A percentile compares a stretch with the other conserved stretches of the same genome.
phyloP scores from a whole-genome alignment of 2,113 vertebrate genomes.

The Toxostoma redivivum region DNA sequence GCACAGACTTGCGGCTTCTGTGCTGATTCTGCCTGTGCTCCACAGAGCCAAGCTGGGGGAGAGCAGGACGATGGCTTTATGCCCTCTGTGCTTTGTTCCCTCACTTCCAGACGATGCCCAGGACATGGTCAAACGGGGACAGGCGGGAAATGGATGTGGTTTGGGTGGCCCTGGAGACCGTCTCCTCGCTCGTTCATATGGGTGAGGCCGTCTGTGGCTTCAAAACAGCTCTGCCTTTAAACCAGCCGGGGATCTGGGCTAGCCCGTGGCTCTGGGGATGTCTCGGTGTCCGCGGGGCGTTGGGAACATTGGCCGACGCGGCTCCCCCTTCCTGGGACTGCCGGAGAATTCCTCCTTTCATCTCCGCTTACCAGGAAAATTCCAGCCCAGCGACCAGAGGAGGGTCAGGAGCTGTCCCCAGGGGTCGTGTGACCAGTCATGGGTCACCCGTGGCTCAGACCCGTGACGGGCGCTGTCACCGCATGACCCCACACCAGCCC shows the following conservation, averaged over 20 bases:
- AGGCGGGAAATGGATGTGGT: not conserved
- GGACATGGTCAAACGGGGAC: not conserved
- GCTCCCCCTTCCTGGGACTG: not conserved
- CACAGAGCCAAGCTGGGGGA: not conserved
- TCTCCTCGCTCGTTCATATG: not conserved
- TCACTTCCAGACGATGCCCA: not conserved
- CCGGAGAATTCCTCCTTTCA: not conserved
- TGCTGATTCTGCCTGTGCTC: not conserved
- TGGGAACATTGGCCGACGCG: not conserved
- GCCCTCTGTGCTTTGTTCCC: not conserved
- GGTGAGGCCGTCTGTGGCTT: not conserved
- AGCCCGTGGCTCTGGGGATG: not conserved
- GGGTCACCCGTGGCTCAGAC: not conserved
- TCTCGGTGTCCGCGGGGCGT: not conserved
- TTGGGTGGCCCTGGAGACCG: not conserved
- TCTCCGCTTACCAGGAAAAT: not conserved
- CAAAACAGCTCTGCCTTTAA: not conserved
- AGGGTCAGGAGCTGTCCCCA: not conserved
- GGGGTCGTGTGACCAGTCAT: not conserved
- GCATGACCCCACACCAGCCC: rapidly evolving
- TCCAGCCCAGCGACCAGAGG: not conserved
- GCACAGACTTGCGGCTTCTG: not conserved
- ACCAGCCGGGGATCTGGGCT: not conserved
- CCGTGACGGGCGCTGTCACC: not conserved
- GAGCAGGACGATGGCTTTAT: not conserved